Base-by-base conservation (phyloP, 2,113 vertebrate species). In the Excalfactoria chinensis region DNA sequence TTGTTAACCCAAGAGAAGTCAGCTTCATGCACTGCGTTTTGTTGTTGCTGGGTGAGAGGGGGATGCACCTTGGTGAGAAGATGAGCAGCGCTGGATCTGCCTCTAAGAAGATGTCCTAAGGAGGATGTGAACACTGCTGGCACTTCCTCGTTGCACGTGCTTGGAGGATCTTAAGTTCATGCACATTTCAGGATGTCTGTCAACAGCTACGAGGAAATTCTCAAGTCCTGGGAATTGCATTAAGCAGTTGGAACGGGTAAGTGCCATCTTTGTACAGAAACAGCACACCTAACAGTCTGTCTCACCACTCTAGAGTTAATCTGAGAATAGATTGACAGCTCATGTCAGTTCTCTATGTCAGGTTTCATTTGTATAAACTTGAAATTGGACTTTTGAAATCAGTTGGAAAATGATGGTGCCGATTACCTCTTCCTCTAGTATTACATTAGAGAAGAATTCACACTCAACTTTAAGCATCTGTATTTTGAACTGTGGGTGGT, bases 171-270 rank as follows among this genome's bases (percentile, higher is more conserved):
- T 10, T 10, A 11, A 34, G 3, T 2, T 56, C 32, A 19, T 6
- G 4, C 9, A 3, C 5, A 21, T 30, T 3, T 6, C 35, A 75
- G 32, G n/a, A 98, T 96, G 95, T 94, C 91, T 46, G 86, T 92
- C 46, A 95, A 85, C 69, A 97, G 96, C 91, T 97, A 96, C 82
- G 96, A 97, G 41, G 97, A 98, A 74, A 67, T 98, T 81, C 96
- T 98, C 35, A 96, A 97, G 84, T 95, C 97, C 87, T 98, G 98
- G 88, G 97, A 98, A 44, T 68, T 98, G 49, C 90, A 91, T 46
- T 97, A 98, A 95, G 98, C 97, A 3, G 89, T 98, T 79, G 98
- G 98, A 19, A 97, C 98, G 96, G 98, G 98, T 98, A 96, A 11
- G 59, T 8, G 32, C 17, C 4, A 1, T 35, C 16, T 44, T 28